phyloP scores from a whole-genome alignment of 2,797 vertebrate species.

The Melanitta fusca region DNA sequence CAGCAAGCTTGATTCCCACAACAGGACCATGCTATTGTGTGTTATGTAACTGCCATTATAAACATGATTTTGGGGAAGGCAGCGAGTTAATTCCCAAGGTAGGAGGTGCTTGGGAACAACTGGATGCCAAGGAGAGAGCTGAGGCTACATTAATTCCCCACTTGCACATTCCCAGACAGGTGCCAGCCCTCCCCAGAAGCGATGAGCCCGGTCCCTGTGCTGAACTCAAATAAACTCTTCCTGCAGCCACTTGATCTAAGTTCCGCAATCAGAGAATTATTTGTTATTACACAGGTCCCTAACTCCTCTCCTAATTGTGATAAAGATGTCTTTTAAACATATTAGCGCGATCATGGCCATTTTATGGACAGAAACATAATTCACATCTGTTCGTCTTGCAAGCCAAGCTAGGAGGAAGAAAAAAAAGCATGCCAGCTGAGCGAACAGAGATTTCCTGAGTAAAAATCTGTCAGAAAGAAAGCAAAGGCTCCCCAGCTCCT shows the following conservation, averaged over 20 bases:
- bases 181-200: neutral
- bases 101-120: neutral
- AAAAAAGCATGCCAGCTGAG: neutral
- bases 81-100: neutral
- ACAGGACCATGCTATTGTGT: neutral
- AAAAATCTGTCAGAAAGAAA: neutral
- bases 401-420: neutral
- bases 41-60: neutral
- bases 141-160: neutral
- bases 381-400: neutral
- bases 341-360: rapidly evolving
- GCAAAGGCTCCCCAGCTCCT: neutral
- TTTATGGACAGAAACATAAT: neutral
- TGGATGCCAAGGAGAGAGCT: neutral
- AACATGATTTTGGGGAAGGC: neutral
- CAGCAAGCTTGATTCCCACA: neutral
- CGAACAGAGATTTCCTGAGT: neutral
- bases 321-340: neutral
- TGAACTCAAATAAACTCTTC: neutral
- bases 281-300: neutral
- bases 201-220: neutral
- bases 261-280: neutral
- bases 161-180: neutral
- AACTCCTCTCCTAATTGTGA: neutral
- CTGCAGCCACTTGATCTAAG: neutral